Conservation (phyloP, 2,113 vertebrate species). For the Perca fluviatilis region DNA sequence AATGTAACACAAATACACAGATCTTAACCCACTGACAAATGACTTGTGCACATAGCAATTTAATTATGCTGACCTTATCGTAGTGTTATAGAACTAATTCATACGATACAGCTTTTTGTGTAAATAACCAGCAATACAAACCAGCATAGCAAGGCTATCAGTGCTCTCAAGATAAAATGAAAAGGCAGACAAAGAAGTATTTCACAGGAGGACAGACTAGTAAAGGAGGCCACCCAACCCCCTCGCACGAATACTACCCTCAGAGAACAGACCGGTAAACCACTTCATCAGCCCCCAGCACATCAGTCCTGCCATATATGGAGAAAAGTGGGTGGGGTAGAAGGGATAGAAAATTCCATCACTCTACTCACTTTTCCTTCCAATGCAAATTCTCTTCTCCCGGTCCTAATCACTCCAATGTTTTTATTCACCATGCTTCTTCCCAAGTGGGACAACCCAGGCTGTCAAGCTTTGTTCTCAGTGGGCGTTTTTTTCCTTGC, state of each 20-base stretch:
- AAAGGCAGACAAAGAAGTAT: constrained; percentile 54
- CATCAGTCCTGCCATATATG: constrained; percentile 49
- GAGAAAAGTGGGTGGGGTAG: constrained; percentile 40
- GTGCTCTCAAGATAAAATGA: constrained; percentile 26
- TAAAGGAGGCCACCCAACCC: constrained; percentile 65
- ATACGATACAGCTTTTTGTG: neutral
- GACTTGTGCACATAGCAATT: constrained; percentile 6
- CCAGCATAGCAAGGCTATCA: constrained; percentile 34
- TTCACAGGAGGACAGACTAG: constrained; percentile 31
- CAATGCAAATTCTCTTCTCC: constrained; percentile 50
- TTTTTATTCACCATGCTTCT: constrained; percentile 52
- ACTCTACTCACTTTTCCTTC: constrained; percentile 45
- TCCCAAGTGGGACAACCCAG: constrained; percentile 22
- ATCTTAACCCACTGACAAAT: constrained; percentile 12
- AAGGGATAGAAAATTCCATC: constrained; percentile 60
- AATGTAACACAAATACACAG: constrained; percentile 16
- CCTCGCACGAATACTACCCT: constrained; percentile 50
- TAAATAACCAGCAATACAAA: constrained; percentile 19
- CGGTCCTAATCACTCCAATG: constrained; percentile 32
- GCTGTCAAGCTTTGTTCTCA: constrained; percentile 29
- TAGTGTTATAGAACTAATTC: constrained; percentile 30
- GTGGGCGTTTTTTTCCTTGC: neutral
- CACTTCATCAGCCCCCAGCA: constrained; percentile 52
- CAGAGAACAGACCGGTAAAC: constrained; percentile 61
- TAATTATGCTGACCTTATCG: constrained; percentile 32